Base-by-base conservation (phyloP, 1,140 invertebrate species). In the Varroa destructor region DNA sequence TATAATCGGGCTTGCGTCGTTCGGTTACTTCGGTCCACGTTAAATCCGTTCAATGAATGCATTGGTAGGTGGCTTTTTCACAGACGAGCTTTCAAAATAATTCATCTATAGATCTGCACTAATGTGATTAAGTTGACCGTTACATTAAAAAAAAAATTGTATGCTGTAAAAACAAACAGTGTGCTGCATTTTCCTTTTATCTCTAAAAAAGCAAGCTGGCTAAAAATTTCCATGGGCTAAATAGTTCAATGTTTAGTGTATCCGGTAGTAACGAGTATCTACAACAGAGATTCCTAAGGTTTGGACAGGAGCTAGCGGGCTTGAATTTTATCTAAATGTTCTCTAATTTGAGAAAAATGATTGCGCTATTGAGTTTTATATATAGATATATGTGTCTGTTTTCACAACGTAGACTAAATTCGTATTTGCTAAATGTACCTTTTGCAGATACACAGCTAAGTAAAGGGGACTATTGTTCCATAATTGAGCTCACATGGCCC, bases 1-100 rank as follows among this genome's bases (percentile, higher is more conserved):
- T 67, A 67, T 40, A 67, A 67, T 67, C 61, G 61, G 40, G 61
- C 61, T 2, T 67, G 61, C 37, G 61, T 67, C 14, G 61, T 67
- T n/a, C 61, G 61, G 4, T 37, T 36, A 67, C 61, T 67, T n/a
- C 61, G 46, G 3, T 46, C 40, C 12, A 43, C 40, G 40, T 67
- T 67, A 37, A 40, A 67, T 43, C 61, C 61, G 10, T 67, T 67
- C 37, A 46, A 67, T 37, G 36, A 46, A 40, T 67, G 61, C 36
- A 14, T 67, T 1, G 61, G 61, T 67, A 37, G 40, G 61, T 6
- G 12, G 12, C 3, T 37, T 12, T 3, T 58, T 12, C 57, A 36
- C 57, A 5, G 6, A 12, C 46, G 46, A 51, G 46, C 46, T 25
- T 25, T 25, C 25, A 25, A 25, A 25, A 25, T 25, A 25, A 25